Conservation (phyloP, 2,888 invertebrate genomes). For the Cheilosia soror region DNA sequence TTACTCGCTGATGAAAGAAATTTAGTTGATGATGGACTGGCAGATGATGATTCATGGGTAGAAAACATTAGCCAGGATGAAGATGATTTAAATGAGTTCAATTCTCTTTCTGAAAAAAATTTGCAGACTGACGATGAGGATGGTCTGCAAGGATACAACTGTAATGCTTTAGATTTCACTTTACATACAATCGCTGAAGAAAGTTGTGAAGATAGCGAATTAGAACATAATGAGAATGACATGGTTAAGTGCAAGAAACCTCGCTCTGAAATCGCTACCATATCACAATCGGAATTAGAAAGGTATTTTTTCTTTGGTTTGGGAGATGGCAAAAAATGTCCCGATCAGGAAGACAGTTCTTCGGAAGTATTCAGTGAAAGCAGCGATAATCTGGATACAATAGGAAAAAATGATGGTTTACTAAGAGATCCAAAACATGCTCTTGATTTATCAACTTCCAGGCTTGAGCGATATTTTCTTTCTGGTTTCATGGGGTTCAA, state of each 20-base stretch:
- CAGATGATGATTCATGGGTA: conserved; percentile 96
- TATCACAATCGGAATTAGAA: conserved; percentile 93
- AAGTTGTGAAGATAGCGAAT: conserved; percentile 96
- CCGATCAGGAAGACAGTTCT: conserved; percentile 85
- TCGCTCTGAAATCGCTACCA: conserved; percentile 84
- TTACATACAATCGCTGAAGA: conserved; percentile 97
- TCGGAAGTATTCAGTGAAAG: conserved; percentile 94
- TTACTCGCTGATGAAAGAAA: conserved; percentile 16
- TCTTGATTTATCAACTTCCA: conserved; percentile 91
- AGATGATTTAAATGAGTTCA: conserved; percentile 85
- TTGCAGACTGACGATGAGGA: conserved; percentile 90
- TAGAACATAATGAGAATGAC: conserved; percentile 84
- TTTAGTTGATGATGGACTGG: conserved; percentile 93
- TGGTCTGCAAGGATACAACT: conserved; percentile 90
- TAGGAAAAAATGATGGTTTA: conserved; percentile 78
- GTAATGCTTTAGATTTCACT: conserved; percentile 92
- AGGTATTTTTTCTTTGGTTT: conserved; percentile 95
- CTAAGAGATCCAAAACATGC: conserved; percentile 85
- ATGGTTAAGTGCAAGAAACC: conserved; percentile 69
- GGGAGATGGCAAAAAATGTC: conserved; percentile 87
- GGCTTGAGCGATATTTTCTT: conserved; percentile 95
- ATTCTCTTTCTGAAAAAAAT: conserved; percentile 81
- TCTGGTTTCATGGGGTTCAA: conserved; percentile 93
- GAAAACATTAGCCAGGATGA: conserved; percentile 93
- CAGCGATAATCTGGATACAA: conserved; percentile 92